Base-by-base conservation (phyloP, 2,113 vertebrate genomes). In the Trematocara nigrifrons region DNA sequence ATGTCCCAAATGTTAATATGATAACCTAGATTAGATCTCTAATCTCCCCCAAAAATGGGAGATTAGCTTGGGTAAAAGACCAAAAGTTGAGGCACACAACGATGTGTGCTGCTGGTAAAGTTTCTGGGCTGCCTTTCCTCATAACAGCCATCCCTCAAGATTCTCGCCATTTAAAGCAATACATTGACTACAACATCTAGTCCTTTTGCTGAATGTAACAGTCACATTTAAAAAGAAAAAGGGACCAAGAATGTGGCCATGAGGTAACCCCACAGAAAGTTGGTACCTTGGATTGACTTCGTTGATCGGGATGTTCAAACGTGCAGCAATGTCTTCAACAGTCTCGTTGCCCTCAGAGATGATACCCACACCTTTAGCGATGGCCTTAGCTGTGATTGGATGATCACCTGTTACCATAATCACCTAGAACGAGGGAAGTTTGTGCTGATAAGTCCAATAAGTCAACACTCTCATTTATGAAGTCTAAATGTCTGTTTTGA, bases 341-440 rank as follows among this genome's bases (percentile, higher is more conserved):
- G 98, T 99, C 95, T 99, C 98, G 0, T 98, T 99, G 81, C 98
- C 98, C 89, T 99, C 98, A 0, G 98, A 99, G 87, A 99, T 99
- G 86, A 99, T 99, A 4, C 98, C 98, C 26, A 99, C 98, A 0
- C 98, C 98, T 56, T 99, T 99, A 80, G 98, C 98, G 1, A 99
- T 99, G 94, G 98, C 98, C 89, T 99, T 99, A 57, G 98, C 98
- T 7, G 97, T 98, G 95, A 99, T 99, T 78, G 98, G 98, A 93
- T 99, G 98, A 95, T 99, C 98, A 35, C 98, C 98, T 0, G 97
- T 99, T 20, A 99, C 98, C 98, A 99, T 98, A 92, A 99, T 99
- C 51, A 98, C 98, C 98, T 98, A 31, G 1, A 18, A 45, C 8
- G n/a, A 53, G 5, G 4, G 15, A 51, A 3, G 3, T 38, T 59